Evolutionary conservation across 2,888 invertebrate genomes (phyloP), one percentile per base, ranked within the genome.

Genomic region (Odontothrips loti): DNA sequence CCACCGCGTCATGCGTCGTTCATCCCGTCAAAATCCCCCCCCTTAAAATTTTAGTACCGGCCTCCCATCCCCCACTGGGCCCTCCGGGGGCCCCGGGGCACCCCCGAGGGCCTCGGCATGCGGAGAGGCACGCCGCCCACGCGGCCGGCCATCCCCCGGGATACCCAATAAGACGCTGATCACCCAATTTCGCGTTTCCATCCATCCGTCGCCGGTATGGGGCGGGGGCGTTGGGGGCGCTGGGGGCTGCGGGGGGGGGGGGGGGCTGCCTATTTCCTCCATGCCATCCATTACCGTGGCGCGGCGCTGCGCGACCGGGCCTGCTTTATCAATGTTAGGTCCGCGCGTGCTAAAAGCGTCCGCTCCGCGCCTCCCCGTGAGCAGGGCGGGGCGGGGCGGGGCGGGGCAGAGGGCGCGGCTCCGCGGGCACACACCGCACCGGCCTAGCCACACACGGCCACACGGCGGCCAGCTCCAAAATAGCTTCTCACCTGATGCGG

Each of bases 291-390:
- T 51, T 51, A 51, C 17, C 51, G 15, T 17, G 51, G 51, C 17
- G 51, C 51, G 51, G 17, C 51, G 17, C 51, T 11, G 51, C 17
- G 15, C 11, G 51, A 17, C 51, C 51, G 15, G 51, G 51, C 51
- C 51, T 23, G 68, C 68, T 68, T 68, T 68, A 68, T 68, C 68
- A 68, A 68, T 68, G 68, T 23, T n/a, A 51, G 68, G 68, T n/a
- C n/a, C n/a, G n/a, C 68, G 51, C 23, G 68, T 68, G 68, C 68
- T 68, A 68, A 68, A 68, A 68, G 68, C 23, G 23, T 12, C 48
- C 48, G 48, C 48, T 12, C 48, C 4, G 51, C 51, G 15, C 51
- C 51, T 12, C 4, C 51, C 3, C 9, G 15, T 12, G 3, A 1
- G 15, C 9, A 2, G 51, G 51, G 15, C 51, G 17, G 51, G 15